Base-by-base conservation (phyloP, 2,888 invertebrate species). In the Clepsis dumicolana region DNA sequence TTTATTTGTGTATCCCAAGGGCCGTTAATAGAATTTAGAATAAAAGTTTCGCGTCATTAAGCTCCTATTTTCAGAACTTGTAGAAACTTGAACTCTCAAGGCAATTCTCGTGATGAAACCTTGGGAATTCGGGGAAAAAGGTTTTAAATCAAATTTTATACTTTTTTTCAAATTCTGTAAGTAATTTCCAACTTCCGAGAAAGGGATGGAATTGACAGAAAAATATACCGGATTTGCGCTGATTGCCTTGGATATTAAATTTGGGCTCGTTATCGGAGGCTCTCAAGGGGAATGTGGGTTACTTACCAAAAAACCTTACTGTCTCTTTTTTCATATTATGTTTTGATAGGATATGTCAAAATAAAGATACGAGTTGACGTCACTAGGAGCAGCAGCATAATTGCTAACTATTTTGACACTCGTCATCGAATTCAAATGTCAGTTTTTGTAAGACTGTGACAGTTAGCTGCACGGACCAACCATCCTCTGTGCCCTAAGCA, bases 241-340 rank as follows among this genome's bases (percentile, higher is more conserved):
- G 29, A 65, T 60, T 60, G 7, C 44, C 44, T 16, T 2, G 24
- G 29, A 64, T 14, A 8, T 53, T 54, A 14, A 29, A 59, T 52
- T 52, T 35, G n/a, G 29, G 32, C 32, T 61, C 24, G 44, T 54
- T 12, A 21, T 48, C 8, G 7, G 35, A 35, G 35, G 8, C 35
- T 5, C 12, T 35, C 12, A 10, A n/a, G n/a, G n/a, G n/a, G n/a
- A n/a, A n/a, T n/a, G n/a, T n/a, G n/a, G n/a, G n/a, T n/a, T n/a
- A n/a, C n/a, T n/a, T n/a, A n/a, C n/a, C n/a, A n/a, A n/a, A n/a
- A n/a, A n/a, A n/a, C n/a, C n/a, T n/a, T n/a, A n/a, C n/a, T n/a
- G n/a, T n/a, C n/a, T n/a, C n/a, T n/a, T n/a, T n/a, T n/a, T n/a
- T n/a, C n/a, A n/a, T n/a, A n/a, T n/a, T n/a, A n/a, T n/a, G n/a